These are phyloP conservation scores for Ischnura elegans DNA, from an alignment of 2,888 invertebrate species.

Conservation along the genomic window DNA sequence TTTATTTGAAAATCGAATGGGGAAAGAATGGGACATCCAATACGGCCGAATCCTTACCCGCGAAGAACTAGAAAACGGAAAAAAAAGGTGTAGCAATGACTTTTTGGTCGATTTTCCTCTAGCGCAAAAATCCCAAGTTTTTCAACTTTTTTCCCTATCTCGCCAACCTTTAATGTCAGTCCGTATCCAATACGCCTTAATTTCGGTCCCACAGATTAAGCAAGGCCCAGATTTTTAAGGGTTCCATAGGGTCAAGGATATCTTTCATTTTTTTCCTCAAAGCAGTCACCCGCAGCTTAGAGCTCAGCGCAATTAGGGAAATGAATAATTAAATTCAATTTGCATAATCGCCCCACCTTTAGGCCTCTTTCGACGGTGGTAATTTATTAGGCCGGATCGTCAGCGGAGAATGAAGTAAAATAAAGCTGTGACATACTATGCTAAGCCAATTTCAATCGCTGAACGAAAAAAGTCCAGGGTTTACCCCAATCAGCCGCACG, in stretches of 20 bases:
- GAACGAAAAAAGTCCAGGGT: background rate
- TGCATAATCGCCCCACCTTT: background rate
- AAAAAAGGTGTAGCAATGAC: background rate
- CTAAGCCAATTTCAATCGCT: background rate
- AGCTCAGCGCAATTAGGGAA: background rate
- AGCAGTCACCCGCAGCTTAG: background rate
- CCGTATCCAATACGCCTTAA: background rate
- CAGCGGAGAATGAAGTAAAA: background rate
- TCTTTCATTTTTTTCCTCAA: background rate
- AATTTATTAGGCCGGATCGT: background rate
- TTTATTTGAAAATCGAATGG: too few relatives aligned
- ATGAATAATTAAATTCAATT: slow-evolving; percentile 21
- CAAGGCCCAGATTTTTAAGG: background rate
- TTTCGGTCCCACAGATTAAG: background rate
- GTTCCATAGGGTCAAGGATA: background rate
- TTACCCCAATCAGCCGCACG: too few relatives aligned
- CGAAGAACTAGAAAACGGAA: background rate
- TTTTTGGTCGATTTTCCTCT: background rate
- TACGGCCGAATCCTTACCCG: too few relatives aligned
- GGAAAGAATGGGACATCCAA: too few relatives aligned
- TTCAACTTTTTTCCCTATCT: background rate
- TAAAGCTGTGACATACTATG: background rate
- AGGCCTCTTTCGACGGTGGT: background rate
- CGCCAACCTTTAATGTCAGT: background rate
- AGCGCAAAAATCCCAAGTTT: too few relatives aligned